phyloP scores from a whole-genome alignment of 2,888 invertebrate genomes.

The Sthenelais limicola region DNA sequence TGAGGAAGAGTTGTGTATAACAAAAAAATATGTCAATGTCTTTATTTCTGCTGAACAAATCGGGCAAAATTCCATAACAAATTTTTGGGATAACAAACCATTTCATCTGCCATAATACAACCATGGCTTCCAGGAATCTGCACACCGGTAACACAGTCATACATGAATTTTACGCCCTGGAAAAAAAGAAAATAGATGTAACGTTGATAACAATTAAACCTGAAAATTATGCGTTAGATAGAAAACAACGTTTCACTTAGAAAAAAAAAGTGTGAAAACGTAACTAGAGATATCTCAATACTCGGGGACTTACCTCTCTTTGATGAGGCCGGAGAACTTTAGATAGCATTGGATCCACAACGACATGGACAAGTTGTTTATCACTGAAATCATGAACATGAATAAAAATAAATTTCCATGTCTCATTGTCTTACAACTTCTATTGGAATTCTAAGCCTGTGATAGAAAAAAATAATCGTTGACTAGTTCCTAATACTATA shows the following conservation, averaged over 20 bases:
- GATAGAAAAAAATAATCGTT: too few relatives aligned
- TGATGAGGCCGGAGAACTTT: conserved; percentile 96
- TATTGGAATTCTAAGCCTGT: too few relatives aligned
- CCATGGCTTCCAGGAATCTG: conserved; percentile 90
- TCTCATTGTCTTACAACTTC: too few relatives aligned
- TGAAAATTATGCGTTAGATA: neutral
- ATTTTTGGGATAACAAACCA: conserved; percentile 76
- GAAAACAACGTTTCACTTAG: neutral
- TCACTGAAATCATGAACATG: too few relatives aligned
- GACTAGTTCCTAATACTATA: too few relatives aligned
- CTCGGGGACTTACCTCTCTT: conserved; percentile 79
- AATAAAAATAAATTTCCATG: too few relatives aligned
- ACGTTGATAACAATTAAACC: neutral
- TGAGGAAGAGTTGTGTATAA: too few relatives aligned
- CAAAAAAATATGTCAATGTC: too few relatives aligned
- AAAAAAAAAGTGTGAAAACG: neutral
- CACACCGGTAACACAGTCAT: conserved; percentile 95
- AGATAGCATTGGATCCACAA: conserved; percentile 94
- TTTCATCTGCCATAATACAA: conserved; percentile 99
- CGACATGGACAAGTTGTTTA: conserved; percentile 89
- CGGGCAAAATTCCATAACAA: too few relatives aligned
- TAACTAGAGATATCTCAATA: neutral
- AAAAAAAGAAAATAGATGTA: conserved; percentile 28
- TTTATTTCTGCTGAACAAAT: too few relatives aligned
- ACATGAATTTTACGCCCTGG: conserved; percentile 97